Evolutionary conservation across 2,113 vertebrate species (phyloP), one percentile per base, ranked within the genome.

Genomic region (Percina caprodes): DNA sequence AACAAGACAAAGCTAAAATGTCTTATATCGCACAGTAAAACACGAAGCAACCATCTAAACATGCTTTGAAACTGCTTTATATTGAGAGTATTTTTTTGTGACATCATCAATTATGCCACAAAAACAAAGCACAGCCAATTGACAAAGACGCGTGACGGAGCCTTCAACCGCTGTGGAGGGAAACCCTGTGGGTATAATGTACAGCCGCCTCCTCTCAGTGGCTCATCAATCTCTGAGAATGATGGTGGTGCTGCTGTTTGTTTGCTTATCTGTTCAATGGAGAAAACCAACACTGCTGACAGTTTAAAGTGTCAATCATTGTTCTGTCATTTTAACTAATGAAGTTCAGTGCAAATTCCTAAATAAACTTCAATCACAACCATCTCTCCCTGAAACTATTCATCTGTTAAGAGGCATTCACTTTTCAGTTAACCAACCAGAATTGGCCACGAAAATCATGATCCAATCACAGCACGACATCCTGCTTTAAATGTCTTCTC

Each of bases 171-270:
- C 65, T 30, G 33, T 61, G 33, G 3, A 49, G 19, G 69, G 72
- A 85, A 72, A 58, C 45, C 66, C 71, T 65, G 66, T 63, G 67
- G 74, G 60, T 23, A 65, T 66, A 62, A 81, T 39, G 78, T 30
- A 49, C 26, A 72, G 49, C 67, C 54, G 39, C 49, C 15, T 61
- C 59, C 12, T 15, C 23, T 10, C 52, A 61, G 65, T 3, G 35
- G 4, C 67, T 66, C 72, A 69, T 69, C 66, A 23, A 45, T 83
- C 70, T 74, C 5, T 7, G 26, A 82, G n/a, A 79, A 48, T 66
- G 60, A 88, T 3, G 11, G 6, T 59, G 23, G 69, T 46, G 8
- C 2, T 45, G 7, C 15, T 60, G 52, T 61, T 66, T 75, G 23
- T 70, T 58, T 65, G 58, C 61, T 63, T 35, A 54, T 75, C 46